Conservation (phyloP, 2,888 invertebrate species). For the Hyles lineata region DNA sequence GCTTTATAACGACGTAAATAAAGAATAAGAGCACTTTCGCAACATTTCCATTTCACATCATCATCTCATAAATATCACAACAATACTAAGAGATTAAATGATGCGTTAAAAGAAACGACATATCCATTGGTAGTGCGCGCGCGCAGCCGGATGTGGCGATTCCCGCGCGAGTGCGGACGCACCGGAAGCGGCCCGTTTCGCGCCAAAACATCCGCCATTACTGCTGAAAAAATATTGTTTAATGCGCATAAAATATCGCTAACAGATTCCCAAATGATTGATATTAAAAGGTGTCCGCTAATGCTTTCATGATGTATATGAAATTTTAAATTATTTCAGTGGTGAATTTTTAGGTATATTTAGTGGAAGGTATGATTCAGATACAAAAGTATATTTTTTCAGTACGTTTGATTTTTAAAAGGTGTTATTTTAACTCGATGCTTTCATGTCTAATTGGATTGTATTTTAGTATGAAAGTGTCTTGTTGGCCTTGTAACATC, state of each 20-base stretch:
- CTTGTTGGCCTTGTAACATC: no score
- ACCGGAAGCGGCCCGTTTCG: constrained; percentile 61
- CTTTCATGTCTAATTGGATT: no score
- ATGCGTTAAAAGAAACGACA: constrained; percentile 44
- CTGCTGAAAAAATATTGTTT: constrained; percentile 62
- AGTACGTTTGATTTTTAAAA: no score
- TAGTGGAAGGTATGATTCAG: not conserved
- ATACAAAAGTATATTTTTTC: not conserved
- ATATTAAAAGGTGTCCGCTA: constrained; percentile 41
- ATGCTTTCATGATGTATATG: constrained; percentile 16
- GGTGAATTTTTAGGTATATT: not conserved
- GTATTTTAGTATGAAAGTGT: no score
- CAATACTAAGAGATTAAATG: constrained; percentile 38
- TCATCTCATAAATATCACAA: constrained; percentile 28
- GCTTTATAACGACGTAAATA: constrained; percentile 1
- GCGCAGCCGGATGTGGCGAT: constrained; percentile 60
- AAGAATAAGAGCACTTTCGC: constrained; percentile 23
- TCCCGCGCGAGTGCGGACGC: constrained; percentile 52
- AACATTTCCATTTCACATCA: constrained; percentile 12
- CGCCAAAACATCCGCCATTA: constrained; percentile 63
- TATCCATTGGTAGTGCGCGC: constrained; percentile 43
- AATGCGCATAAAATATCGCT: constrained; percentile 45
- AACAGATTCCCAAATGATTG: constrained; percentile 42
- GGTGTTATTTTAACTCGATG: no score
- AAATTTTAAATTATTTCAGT: not conserved